phyloP scores from a whole-genome alignment of 1,140 invertebrate genomes.

The Tetranychus urticae region DNA sequence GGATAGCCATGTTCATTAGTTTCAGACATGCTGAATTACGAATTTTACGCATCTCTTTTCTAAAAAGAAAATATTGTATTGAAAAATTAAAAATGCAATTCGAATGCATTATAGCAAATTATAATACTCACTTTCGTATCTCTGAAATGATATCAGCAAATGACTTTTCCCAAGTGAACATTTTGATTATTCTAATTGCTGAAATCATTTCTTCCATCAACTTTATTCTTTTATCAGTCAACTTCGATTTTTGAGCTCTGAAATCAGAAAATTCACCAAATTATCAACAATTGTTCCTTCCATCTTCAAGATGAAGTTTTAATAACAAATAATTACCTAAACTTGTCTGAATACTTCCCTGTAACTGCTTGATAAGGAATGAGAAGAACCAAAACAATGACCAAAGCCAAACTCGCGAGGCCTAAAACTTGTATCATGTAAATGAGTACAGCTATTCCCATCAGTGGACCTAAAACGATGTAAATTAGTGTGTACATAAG shows the following conservation, averaged over 20 bases:
- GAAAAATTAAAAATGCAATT: too few species aligned
- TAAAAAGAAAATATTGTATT: background rate
- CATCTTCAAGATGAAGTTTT: too few species aligned
- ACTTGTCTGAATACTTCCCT: background rate
- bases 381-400: slow-evolving; percentile 8
- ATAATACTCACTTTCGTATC: slow-evolving; percentile 20
- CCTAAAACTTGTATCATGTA: slow-evolving; percentile 6
- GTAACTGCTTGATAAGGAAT: background rate
- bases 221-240: slow-evolving; percentile 56
- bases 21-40: background rate
- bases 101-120: background rate
- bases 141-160: slow-evolving; percentile 38
- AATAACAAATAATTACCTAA: background rate
- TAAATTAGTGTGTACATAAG: too few species aligned
- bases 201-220: slow-evolving; percentile 76
- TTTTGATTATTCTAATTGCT: slow-evolving; percentile 57
- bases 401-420: background rate
- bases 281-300: too few species aligned
- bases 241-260: slow-evolving; percentile 32
- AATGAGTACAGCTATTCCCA: slow-evolving; percentile 5
- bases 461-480: slow-evolving; percentile 5
- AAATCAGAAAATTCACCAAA: too few species aligned
- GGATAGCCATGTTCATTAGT: background rate
- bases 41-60: background rate
- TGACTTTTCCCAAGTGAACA: slow-evolving; percentile 54